A percentile compares a stretch with the other conserved stretches of the same genome.
These are phyloP conservation scores for Doryteuthis pealeii DNA, from an alignment of 1,140 invertebrate species.

Conservation along the genomic window DNA sequence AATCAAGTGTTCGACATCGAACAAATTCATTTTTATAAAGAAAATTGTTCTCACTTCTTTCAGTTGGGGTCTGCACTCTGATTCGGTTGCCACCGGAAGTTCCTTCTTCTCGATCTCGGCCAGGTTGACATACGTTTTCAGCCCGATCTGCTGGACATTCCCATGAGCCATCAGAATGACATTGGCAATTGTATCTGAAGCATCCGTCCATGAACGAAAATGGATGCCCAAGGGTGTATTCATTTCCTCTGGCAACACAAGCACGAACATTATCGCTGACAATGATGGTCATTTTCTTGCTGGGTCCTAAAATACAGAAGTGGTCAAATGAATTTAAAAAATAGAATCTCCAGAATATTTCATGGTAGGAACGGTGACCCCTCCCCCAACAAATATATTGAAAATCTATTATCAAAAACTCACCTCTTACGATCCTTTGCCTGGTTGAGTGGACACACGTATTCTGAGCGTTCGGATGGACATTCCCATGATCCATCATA, in stretches of 20 bases:
- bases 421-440: background rate
- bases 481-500: slow-evolving; percentile 35
- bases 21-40: too few species aligned
- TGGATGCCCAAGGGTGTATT: background rate
- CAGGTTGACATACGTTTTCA: background rate
- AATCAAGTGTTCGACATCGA: too few species aligned
- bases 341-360: slow-evolving; percentile 28
- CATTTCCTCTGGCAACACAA: background rate
- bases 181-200: slow-evolving; percentile 7
- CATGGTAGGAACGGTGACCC: slow-evolving; percentile 23
- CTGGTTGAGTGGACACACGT: background rate
- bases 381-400: background rate
- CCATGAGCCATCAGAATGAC: background rate
- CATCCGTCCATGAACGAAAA: background rate
- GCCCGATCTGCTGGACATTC: background rate
- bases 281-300: background rate
- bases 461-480: slow-evolving; percentile 20
- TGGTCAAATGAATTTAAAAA: slow-evolving; percentile 37
- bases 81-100: too few species aligned
- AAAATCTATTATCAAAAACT: too few species aligned
- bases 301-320: slow-evolving; percentile 20
- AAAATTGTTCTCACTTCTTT: too few species aligned
- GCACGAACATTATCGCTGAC: background rate
- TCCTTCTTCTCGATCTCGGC: too few species aligned
- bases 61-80: too few species aligned